Percentiles rank a stretch among this genome's conserved stretches.
Evolutionary conservation across 2,113 vertebrate species (phyloP).

Genomic region (Fulmarus glacialis): DNA sequence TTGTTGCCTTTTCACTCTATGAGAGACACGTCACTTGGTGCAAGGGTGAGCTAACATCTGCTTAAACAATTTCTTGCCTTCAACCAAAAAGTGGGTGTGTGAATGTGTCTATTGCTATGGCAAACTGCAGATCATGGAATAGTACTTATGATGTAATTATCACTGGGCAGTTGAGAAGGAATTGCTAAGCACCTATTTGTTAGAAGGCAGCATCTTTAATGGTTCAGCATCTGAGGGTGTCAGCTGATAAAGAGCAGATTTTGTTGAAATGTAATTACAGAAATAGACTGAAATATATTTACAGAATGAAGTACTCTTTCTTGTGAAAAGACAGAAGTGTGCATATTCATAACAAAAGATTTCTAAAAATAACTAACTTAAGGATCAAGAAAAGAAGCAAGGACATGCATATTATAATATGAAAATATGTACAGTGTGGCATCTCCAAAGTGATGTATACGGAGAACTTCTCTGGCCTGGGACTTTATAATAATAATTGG

Average conservation of each 20-base stretch:
- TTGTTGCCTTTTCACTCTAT: neutral
- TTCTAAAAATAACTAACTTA: neutral
- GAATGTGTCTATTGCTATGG: neutral
- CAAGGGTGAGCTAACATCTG: neutral
- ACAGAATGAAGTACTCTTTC: neutral
- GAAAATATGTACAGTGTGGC: neutral
- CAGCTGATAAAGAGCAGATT: neutral
- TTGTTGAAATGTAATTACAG: neutral
- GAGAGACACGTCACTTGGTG: neutral
- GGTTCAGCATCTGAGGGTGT: neutral
- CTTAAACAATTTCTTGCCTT: neutral
- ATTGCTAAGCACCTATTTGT: neutral
- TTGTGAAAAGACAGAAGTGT: neutral
- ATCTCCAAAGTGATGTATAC: neutral
- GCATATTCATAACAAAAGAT: neutral
- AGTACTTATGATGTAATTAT: neutral
- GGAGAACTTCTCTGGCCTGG: neutral
- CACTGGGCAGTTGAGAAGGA: neutral
- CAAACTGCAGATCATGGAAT: neutral
- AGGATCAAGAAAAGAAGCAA: neutral
- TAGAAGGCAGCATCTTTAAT: neutral
- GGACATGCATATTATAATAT: neutral
- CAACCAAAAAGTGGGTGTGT: neutral
- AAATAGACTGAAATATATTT: neutral
- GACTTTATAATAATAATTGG: neutral